These are phyloP conservation scores for Ochlodes sylvanus DNA, from an alignment of 2,888 invertebrate genomes.

Conservation along the genomic window DNA sequence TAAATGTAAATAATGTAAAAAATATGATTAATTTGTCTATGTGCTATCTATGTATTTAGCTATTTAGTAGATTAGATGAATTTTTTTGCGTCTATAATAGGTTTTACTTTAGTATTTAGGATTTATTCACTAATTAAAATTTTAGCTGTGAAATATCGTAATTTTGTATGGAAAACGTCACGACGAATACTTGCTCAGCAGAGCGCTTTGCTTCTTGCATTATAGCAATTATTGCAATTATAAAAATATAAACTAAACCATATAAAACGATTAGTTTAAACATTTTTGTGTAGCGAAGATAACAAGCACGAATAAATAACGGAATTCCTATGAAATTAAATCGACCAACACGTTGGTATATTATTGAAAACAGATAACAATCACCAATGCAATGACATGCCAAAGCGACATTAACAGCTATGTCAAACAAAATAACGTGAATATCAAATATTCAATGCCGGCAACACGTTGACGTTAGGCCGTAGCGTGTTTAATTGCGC, in stretches of 20 bases:
- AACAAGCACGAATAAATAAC: slow-evolving; percentile 48
- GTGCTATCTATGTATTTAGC: no score
- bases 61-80: no score
- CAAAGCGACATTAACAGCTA: slow-evolving; percentile 80
- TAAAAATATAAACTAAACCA: background rate
- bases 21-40: no score
- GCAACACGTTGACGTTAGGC: slow-evolving; percentile 67
- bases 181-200: no score
- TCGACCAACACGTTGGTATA: slow-evolving; percentile 56
- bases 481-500: slow-evolving; percentile 64
- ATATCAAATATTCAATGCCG: slow-evolving; percentile 71
- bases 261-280: background rate
- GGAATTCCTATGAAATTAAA: slow-evolving; percentile 59
- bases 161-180: no score
- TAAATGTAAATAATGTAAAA: no score
- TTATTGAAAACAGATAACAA: slow-evolving; percentile 66
- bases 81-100: no score
- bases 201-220: no score
- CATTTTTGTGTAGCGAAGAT: slow-evolving; percentile 40
- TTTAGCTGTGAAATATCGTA: no score
- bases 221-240: no score
- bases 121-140: no score
- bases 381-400: slow-evolving; percentile 72
- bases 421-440: slow-evolving; percentile 75
- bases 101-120: no score